Evolutionary conservation across 2,113 vertebrate genomes (phyloP), one percentile per base, ranked within the genome.

Genomic region (Machaerirhynchus nigripectus): DNA sequence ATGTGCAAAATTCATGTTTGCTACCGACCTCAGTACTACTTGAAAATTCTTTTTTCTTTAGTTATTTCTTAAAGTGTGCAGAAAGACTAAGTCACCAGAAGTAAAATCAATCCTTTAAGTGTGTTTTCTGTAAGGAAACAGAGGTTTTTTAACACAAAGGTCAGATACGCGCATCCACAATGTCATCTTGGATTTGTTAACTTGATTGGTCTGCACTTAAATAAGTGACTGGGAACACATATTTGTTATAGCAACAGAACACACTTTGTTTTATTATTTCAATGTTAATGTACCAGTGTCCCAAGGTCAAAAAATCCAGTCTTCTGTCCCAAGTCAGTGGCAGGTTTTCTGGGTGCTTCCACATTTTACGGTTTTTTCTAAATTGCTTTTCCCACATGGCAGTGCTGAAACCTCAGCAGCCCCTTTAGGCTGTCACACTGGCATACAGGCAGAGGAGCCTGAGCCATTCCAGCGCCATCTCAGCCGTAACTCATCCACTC

Each of bases 101-200:
- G 22, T 73, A 79, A 53, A 90, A 61, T 19, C n/a, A 28, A n/a
- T 80, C 39, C 28, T 87, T 53, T 60, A n/a, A 56, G 10, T 33
- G 5, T 33, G 3, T 68, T 28, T 68, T 53, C 57, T 69, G 4
- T 37, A 56, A 85, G 23, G 15, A 76, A 57, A 27, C 3, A 17
- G 65, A 52, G 21, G 11, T 13, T 61, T 81, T 87, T 87, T 49
- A 67, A 37, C 33, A 50, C 4, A 24, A 73, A 82, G 22, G 21
- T 9, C 9, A 20, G 11, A 3, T 74, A 22, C 13, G 6, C 10
- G 0, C 7, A 68, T 33, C 35, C 75, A 7, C 1, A 1, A 7
- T 42, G 21, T 69, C n/a, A 68, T 31, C 20, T 49, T 60, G 8
- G 20, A 10, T 53, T 70, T 0, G 1, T 42, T 61, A n/a, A 46